phyloP scores from a whole-genome alignment of 2,113 vertebrate genomes.

The Opisthocomus hoazin region DNA sequence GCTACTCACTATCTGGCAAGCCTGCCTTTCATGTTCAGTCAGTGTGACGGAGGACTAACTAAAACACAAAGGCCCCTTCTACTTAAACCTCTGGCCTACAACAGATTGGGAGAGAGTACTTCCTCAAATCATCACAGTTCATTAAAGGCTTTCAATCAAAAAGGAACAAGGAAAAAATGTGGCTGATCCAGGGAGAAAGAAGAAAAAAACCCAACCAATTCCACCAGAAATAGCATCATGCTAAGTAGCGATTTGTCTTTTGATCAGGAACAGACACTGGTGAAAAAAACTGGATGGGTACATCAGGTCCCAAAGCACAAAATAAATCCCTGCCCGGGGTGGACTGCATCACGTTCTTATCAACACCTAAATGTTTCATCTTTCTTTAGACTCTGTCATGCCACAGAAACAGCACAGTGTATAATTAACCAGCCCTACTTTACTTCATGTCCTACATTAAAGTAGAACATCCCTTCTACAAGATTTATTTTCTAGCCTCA shows the following conservation, averaged over 20 bases:
- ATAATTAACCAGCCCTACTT: not conserved
- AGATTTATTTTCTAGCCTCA: not conserved
- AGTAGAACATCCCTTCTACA: not conserved
- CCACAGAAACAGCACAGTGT: not conserved
- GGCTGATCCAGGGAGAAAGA: not conserved
- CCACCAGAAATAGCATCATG: not conserved
- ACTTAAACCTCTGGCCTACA: not conserved
- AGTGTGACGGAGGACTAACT: not conserved
- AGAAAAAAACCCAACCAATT: not conserved
- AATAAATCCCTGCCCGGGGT: not conserved
- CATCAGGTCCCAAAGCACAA: not conserved
- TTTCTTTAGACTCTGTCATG: not conserved
- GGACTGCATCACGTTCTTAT: not conserved
- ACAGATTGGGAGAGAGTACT: not conserved
- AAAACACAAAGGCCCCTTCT: conserved; percentile 17
- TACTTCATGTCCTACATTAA: not conserved
- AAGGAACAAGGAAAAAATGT: not conserved
- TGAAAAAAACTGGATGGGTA: not conserved
- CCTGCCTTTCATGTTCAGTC: not conserved
- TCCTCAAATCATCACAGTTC: conserved; percentile 7
- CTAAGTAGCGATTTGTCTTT: not conserved
- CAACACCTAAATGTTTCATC: not conserved
- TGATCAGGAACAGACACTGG: not conserved
- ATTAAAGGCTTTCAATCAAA: not conserved
- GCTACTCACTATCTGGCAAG: not conserved